A percentile compares a stretch with the other conserved stretches of the same genome.
These are phyloP conservation scores for Actenoides lindsayi DNA, from an alignment of 2,113 vertebrate species.

Conservation along the genomic window DNA sequence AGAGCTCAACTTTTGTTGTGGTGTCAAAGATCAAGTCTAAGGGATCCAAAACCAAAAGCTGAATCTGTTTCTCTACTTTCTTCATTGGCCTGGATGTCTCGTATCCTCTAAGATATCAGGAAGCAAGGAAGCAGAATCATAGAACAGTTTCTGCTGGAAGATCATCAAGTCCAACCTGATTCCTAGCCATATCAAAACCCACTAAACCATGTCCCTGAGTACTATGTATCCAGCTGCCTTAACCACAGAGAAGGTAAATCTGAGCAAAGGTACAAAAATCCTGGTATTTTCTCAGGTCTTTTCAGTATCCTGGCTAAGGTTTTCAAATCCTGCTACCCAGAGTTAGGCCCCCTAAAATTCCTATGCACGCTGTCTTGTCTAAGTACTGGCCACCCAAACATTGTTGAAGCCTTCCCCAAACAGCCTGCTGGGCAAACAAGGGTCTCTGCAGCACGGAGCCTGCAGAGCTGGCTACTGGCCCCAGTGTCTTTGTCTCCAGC, in stretches of 20 bases:
- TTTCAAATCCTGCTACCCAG: not conserved
- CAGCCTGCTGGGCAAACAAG: not conserved
- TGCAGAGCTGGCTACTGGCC: not conserved
- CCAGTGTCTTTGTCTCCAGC: not conserved
- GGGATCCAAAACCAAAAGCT: not conserved
- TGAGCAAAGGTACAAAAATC: not conserved
- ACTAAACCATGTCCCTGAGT: too few relatives aligned
- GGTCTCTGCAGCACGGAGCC: not conserved
- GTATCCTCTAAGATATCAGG: not conserved
- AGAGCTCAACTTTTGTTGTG: not conserved
- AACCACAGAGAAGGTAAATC: not conserved
- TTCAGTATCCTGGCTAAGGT: not conserved
- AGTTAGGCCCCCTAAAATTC: not conserved
- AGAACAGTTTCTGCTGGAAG: too few relatives aligned
- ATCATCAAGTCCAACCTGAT: too few relatives aligned
- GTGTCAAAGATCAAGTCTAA: not conserved
- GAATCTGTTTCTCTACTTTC: not conserved
- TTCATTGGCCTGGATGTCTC: not conserved
- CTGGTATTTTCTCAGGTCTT: not conserved
- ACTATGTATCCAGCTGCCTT: not conserved
- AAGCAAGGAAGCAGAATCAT: not conserved
- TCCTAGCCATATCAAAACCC: too few relatives aligned
- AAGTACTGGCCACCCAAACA: not conserved
- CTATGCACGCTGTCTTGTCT: not conserved
- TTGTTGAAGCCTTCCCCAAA: not conserved